Evolutionary conservation across 2,797 vertebrate genomes (phyloP).

Genomic region (Phoeniculus purpureus): DNA sequence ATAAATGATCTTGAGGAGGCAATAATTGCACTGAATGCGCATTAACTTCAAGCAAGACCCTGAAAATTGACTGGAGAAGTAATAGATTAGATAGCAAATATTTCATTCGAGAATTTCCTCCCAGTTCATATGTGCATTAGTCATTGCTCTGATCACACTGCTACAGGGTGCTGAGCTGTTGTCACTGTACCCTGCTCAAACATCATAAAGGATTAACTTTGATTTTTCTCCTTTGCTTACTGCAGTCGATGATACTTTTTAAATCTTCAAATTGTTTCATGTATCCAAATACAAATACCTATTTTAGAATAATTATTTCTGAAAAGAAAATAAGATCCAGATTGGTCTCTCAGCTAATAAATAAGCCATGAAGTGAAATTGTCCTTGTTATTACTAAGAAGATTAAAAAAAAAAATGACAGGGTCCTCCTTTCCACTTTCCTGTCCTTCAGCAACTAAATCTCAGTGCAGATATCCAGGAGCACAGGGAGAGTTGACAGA

Average conservation of each 20-base stretch:
- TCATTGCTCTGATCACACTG: neutral
- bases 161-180: accelerated
- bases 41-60: neutral
- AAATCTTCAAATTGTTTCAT: accelerated
- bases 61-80: neutral
- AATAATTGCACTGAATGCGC: neutral
- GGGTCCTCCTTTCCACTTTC: neutral
- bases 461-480: neutral
- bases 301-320: neutral
- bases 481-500: accelerated
- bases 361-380: neutral
- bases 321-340: neutral
- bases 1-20: neutral
- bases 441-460: neutral
- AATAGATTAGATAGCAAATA: neutral
- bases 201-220: neutral
- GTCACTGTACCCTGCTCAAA: neutral
- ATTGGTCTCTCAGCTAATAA: neutral
- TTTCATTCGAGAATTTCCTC: neutral
- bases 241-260: neutral
- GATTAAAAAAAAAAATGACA: neutral
- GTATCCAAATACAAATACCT: neutral
- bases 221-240: neutral
- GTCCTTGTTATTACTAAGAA: no score
- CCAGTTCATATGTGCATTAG: neutral